Conservation (phyloP, 2,888 invertebrate genomes). For the Drosophila suboccidentalis region DNA sequence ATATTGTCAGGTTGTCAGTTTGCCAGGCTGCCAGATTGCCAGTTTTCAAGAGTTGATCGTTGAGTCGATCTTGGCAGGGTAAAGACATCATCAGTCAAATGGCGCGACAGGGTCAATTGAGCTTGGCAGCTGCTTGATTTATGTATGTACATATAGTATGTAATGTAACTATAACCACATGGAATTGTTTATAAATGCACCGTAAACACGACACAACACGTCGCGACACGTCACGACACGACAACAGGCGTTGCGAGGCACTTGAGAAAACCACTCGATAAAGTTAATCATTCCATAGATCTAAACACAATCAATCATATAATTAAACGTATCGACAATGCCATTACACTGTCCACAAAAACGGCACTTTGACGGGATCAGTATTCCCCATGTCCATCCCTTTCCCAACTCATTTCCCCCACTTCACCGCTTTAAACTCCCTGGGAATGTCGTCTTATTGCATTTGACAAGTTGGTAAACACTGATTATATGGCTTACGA, state of each 20-base stretch:
- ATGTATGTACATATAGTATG: constrained; percentile 19
- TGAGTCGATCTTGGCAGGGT: constrained; percentile 54
- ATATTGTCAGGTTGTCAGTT: constrained; percentile 15
- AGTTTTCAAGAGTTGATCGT: constrained; percentile 31
- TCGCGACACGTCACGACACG: constrained; percentile 5
- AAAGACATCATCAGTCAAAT: constrained; percentile 73
- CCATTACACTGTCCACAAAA: constrained; percentile 71
- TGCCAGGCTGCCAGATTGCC: constrained; percentile 13
- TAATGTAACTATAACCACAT: constrained; percentile 34
- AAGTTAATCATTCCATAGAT: constrained; percentile 36
- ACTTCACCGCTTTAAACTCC: not conserved
- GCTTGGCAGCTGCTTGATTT: constrained; percentile 71
- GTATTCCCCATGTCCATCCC: constrained; percentile 1
- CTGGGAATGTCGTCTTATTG: constrained; percentile 12
- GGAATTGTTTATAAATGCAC: constrained; percentile 29
- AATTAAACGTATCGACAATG: constrained; percentile 66
- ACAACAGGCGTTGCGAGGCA: constrained; percentile 19
- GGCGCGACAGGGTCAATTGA: constrained; percentile 72
- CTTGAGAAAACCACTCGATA: constrained; percentile 32
- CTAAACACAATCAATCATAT: constrained; percentile 58
- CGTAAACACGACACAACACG: constrained; percentile 27
- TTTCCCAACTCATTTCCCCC: not conserved
- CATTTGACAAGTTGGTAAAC: constrained; percentile 66
- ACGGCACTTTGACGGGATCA: constrained; percentile 37
- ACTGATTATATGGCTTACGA: constrained; percentile 43